phyloP scores from a whole-genome alignment of 2,888 invertebrate species.

The Xanthorhoe spadicearia region DNA sequence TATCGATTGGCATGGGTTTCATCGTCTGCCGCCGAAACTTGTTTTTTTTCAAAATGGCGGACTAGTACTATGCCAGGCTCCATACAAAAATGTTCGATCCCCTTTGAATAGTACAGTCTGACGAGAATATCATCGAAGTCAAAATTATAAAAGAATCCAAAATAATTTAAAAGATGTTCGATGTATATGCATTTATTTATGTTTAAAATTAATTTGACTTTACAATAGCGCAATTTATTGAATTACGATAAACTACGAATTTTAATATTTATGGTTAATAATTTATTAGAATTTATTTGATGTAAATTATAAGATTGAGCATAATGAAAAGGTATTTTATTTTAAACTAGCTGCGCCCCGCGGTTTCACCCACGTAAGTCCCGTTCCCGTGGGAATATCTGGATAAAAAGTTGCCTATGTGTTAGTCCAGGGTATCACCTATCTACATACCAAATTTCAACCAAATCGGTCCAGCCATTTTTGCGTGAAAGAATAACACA shows the following conservation, averaged over 20 bases:
- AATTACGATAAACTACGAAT: conserved; percentile 36
- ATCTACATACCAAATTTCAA: no score
- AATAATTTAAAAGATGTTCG: conserved; percentile 5
- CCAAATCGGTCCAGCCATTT: no score
- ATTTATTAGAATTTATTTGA: conserved; percentile 50
- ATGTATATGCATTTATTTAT: conserved; percentile 16
- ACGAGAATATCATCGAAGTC: background rate
- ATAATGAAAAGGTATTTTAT: conserved; percentile 48
- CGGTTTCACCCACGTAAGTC: no score
- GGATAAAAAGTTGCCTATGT: no score
- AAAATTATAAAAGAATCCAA: conserved; percentile 6
- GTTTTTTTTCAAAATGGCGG: no score
- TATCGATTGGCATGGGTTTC: no score
- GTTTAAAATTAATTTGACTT: conserved; percentile 25
- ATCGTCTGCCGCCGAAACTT: no score
- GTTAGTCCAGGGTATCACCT: no score
- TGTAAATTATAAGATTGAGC: conserved; percentile 56
- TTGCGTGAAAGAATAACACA: no score
- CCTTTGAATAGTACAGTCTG: conserved; percentile 5
- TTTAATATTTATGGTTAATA: conserved; percentile 42
- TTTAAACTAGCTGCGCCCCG: conserved; percentile 23
- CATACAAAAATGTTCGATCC: no score
- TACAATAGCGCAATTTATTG: conserved; percentile 46
- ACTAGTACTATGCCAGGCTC: no score
- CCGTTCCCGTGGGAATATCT: no score